phyloP scores from a whole-genome alignment of 2,888 invertebrate species.

The Camptogramma bilineatum region DNA sequence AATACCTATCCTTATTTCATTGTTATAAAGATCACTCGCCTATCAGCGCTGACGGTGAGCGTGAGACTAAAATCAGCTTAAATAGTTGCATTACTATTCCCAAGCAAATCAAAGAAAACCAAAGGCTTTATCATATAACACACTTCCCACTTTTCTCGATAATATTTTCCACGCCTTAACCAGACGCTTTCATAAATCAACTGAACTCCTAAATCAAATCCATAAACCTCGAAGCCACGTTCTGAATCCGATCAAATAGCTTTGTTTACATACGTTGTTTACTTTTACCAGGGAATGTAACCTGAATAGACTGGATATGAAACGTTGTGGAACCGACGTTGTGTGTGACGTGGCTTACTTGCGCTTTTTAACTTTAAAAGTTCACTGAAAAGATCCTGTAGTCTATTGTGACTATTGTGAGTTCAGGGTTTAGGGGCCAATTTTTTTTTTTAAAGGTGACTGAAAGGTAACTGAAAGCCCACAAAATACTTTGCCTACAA shows the following conservation, averaged over 20 bases:
- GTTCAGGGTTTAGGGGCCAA: no score
- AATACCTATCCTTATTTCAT: no score
- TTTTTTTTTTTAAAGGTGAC: no score
- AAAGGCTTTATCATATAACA: not conserved
- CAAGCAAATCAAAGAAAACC: not conserved
- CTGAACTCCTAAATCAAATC: conserved; percentile 23
- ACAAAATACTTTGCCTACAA: no score
- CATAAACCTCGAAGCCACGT: conserved; percentile 17
- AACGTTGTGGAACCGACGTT: conserved; percentile 29
- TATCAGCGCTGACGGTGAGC: no score
- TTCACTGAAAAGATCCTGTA: not conserved
- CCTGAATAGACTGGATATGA: conserved; percentile 29
- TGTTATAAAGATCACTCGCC: no score
- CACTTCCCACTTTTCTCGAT: not conserved
- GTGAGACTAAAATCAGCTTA: no score
- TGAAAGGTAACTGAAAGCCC: no score
- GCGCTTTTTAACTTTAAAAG: not conserved
- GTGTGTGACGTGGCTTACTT: not conserved
- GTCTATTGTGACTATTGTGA: no score
- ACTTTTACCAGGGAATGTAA: conserved; percentile 17
- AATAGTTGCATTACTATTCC: not conserved
- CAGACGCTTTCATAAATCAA: conserved; percentile 21
- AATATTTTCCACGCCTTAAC: not conserved
- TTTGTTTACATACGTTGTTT: conserved; percentile 23
- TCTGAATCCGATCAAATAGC: conserved; percentile 26